A percentile compares a stretch with the other conserved stretches of the same genome.
These are phyloP conservation scores for Philaethria dido DNA, from an alignment of 2,888 invertebrate genomes.

Conservation along the genomic window DNA sequence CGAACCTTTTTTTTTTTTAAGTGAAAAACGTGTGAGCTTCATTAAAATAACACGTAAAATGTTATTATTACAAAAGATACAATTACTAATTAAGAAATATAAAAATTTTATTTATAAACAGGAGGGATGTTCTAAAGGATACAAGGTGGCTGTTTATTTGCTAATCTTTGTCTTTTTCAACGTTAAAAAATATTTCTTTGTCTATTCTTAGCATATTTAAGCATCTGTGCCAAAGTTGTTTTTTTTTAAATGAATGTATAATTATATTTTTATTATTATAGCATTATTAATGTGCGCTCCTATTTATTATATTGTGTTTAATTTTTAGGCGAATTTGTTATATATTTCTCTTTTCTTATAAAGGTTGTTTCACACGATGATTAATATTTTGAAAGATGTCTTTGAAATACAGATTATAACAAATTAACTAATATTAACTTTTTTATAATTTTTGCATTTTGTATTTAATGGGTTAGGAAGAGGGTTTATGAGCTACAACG, in stretches of 20 bases:
- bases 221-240: conserved; percentile 10
- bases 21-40: not conserved
- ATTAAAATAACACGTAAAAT: conserved; percentile 1
- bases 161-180: not conserved
- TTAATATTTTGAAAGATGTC: not conserved
- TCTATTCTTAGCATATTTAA: not conserved
- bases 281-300: not conserved
- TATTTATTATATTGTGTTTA: not conserved
- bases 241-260: conserved; percentile 3
- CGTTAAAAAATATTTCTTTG: not conserved
- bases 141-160: not conserved
- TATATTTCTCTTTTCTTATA: not conserved
- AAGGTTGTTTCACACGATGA: conserved; percentile 13
- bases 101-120: conserved; percentile 6
- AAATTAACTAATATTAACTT: not conserved
- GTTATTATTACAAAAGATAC: conserved; percentile 3
- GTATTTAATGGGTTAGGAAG: not conserved
- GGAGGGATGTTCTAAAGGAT: conserved; percentile 8
- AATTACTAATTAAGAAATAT: conserved; percentile 13
- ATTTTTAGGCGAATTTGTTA: not conserved
- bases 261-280: conserved; percentile 12
- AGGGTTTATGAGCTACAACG: not conserved
- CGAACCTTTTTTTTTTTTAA: no score
- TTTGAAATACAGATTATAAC: not conserved
- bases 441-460: not conserved